phyloP scores from a whole-genome alignment of 2,113 vertebrate genomes.

The Melanerpes formicivorus region DNA sequence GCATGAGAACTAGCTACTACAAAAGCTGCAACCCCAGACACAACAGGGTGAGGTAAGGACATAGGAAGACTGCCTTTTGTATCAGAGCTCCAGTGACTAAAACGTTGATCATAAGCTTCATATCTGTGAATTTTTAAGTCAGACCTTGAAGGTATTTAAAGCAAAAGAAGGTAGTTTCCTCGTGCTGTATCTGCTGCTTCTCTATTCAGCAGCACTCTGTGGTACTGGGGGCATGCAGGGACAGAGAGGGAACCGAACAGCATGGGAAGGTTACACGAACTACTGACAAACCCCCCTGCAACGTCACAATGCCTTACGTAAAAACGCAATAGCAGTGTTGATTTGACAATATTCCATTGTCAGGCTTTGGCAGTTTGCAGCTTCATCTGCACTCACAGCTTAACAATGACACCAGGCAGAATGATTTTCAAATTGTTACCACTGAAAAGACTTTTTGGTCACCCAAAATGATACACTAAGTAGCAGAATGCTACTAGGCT shows the following conservation, averaged over 20 bases:
- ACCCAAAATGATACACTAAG: not conserved
- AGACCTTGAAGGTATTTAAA: not conserved
- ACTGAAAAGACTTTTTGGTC: not conserved
- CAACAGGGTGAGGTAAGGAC: constrained; percentile 60
- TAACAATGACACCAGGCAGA: not conserved
- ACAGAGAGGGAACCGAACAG: not conserved
- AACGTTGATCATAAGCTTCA: not conserved
- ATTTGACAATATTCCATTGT: not conserved
- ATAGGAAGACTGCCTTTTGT: constrained; percentile 19
- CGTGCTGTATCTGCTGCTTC: not conserved
- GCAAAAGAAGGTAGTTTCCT: not conserved
- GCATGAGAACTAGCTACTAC: constrained; percentile 33
- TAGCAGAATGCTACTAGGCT: not conserved
- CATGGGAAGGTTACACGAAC: not conserved
- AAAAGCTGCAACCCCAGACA: constrained; percentile 57
- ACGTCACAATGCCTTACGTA: not conserved
- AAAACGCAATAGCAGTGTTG: not conserved
- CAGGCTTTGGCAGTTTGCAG: not conserved
- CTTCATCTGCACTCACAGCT: not conserved
- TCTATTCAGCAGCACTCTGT: not conserved
- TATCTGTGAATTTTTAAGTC: not conserved
- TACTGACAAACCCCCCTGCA: constrained; percentile 13
- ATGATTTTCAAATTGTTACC: not conserved
- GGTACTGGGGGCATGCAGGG: not conserved
- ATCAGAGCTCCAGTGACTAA: not conserved